A percentile compares a stretch with the other conserved stretches of the same genome.
Conservation (phyloP, 1,140 invertebrate genomes). For the Harpegnathos saltator region DNA sequence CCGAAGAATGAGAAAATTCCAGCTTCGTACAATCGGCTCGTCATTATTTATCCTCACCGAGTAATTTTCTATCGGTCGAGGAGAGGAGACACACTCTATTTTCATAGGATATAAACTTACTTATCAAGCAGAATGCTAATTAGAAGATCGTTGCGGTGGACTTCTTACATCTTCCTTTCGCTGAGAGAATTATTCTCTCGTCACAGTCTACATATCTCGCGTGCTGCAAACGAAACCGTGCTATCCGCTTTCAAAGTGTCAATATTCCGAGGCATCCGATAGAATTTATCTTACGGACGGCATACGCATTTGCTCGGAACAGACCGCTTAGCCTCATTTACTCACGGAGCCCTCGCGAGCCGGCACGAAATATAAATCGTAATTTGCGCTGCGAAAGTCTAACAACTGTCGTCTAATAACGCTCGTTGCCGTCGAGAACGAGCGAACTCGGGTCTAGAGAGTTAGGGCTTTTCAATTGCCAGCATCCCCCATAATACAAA, state of each 20-base stretch:
- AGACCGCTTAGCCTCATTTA: slow-evolving; percentile 6
- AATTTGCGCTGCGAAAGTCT: background rate
- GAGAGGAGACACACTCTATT: background rate
- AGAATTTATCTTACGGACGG: slow-evolving; percentile 4
- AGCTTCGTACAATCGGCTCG: background rate
- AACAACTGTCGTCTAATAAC: background rate
- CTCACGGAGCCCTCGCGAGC: background rate
- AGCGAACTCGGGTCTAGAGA: too few relatives aligned
- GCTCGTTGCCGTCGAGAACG: background rate
- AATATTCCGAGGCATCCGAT: slow-evolving; percentile 8
- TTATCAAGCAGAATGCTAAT: slow-evolving; percentile 4
- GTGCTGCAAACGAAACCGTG: slow-evolving; percentile 13
- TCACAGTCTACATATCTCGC: slow-evolving; percentile 41
- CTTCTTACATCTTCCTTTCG: background rate
- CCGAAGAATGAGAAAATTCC: background rate
- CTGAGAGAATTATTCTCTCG: slow-evolving; percentile 39
- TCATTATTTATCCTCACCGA: too few relatives aligned
- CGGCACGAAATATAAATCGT: background rate
- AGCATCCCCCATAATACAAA: background rate
- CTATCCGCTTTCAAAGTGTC: slow-evolving; percentile 5
- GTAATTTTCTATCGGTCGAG: background rate
- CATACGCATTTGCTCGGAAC: background rate
- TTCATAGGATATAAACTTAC: background rate
- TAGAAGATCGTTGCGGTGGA: background rate
- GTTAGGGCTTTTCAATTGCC: background rate